Base-by-base conservation (phyloP, 2,888 invertebrate genomes). In the Drosophila sordidula region DNA sequence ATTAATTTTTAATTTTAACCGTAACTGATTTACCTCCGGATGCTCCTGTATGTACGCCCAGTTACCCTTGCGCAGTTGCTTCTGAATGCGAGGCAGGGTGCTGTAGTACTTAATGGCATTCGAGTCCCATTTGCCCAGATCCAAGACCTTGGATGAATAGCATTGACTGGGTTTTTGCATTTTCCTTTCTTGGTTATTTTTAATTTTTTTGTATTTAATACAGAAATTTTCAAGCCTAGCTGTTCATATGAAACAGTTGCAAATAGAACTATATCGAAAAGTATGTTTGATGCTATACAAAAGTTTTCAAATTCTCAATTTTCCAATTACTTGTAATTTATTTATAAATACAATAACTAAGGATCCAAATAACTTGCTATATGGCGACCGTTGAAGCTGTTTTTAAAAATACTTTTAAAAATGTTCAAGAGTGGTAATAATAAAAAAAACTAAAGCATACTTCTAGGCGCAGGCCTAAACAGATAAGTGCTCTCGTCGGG, bases 21-120 rank as follows among this genome's bases (percentile, higher is more conserved):
- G n/a, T n/a, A n/a, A n/a, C n/a, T n/a, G n/a, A n/a, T 14, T 38
- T 41, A 85, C 85, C 75, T 86, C 85, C 16, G 85, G 85, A 82
- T 86, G 85, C 0, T 52, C 54, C 29, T 61, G 67, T n/a, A 89
- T 51, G 26, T 86, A 86, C 0, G 50, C 22, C 75, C 78, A 86
- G 52, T 82, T 89, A 5, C 70, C 70, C 26, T 55, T 68, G 2
- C 86, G 86, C 32, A 86, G 11, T 18, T 89, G 62, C 38, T 80
- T 79, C 41, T 85, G 82, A 18, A 86, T 89, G 16, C 66, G 55
- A 3, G 46, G 44, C 26, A 88, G 57, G 6, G 55, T 56, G 1
- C 25, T 67, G 49, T 85, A 85, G 14, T 85, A 39, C 26, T 29
- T 54, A 16, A 89, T 89, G 5, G 64, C 85, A 41, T 38, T 25